Evolutionary conservation across 2,113 vertebrate species (phyloP), one percentile per base, ranked within the genome.

Genomic region (Tragelaphus imberbis): DNA sequence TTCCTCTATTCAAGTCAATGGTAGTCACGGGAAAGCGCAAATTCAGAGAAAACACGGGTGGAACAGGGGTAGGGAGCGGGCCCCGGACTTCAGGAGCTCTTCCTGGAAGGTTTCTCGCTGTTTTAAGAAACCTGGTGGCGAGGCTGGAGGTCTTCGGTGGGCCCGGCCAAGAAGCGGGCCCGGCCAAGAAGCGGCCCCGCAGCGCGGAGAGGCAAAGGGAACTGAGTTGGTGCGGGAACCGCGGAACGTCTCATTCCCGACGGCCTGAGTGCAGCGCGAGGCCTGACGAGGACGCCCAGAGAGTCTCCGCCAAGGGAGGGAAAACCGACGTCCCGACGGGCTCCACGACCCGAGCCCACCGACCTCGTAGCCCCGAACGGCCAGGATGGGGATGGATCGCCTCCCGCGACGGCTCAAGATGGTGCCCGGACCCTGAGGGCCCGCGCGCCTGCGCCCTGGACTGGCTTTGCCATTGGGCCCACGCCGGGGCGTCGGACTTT

Each of bases 311-410:
- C n/a, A 0, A 16, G 6, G 9, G 53, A 15, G 0, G 1, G 25
- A 3, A 61, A 40, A 1, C 12, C 36, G 25, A 1, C 1, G 17
- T 5, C 49, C 56, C 0, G 7, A 23, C 27, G 8, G 27, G 6
- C 77, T 23, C 30, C 7, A 13, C 19, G 1, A 1, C 5, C 49
- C 3, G 1, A 27, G 4, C 19, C 40, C 40, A 0, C 15, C n/a
- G 4, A 9, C 88, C 23, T 23, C 10, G 3, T 0, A 1, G 30
- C 36, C 33, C 27, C 1, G 11, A 36, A 16, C 19, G 33, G 6
- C 44, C 1, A 3, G 6, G 3, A 1, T 0, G 12, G 7, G 5
- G 15, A 1, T 0, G 2, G 6, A 0, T 2, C 13, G 12, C 13
- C 23, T 2, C 55, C 16, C 2, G 6, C 11, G 0, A 23, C 0